Conservation (phyloP, 2,113 vertebrate genomes). For the Natator depressus region DNA sequence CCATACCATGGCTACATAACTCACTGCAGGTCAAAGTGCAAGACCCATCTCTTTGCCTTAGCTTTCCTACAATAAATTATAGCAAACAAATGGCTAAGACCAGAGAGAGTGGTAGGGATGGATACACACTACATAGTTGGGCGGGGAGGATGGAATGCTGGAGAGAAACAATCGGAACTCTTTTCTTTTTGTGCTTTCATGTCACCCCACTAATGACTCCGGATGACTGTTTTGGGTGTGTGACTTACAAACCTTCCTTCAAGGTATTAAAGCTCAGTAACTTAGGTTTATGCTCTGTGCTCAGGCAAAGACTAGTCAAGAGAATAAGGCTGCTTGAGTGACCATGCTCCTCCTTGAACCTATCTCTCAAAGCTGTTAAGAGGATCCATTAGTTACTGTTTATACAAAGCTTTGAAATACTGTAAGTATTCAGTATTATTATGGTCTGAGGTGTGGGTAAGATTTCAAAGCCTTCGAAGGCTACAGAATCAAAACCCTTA, state of each 20-base stretch:
- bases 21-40: not conserved
- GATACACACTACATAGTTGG: not conserved
- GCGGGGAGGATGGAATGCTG: not conserved
- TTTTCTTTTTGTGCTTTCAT: not conserved
- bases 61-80: not conserved
- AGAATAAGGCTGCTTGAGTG: not conserved
- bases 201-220: not conserved
- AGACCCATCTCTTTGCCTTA: not conserved
- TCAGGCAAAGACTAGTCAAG: not conserved
- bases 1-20: not conserved
- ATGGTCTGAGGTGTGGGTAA: not conserved
- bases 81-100: not conserved
- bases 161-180: not conserved
- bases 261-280: not conserved
- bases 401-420: not conserved
- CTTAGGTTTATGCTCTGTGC: not conserved
- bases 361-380: not conserved
- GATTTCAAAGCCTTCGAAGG: constrained; percentile 13
- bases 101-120: not conserved
- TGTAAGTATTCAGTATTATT: not conserved
- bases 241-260: not conserved
- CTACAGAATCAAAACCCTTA: not conserved
- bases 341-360: not conserved
- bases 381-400: not conserved
- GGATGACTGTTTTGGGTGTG: not conserved